phyloP scores from a whole-genome alignment of 2,113 vertebrate genomes.

The Chaetura pelagica region DNA sequence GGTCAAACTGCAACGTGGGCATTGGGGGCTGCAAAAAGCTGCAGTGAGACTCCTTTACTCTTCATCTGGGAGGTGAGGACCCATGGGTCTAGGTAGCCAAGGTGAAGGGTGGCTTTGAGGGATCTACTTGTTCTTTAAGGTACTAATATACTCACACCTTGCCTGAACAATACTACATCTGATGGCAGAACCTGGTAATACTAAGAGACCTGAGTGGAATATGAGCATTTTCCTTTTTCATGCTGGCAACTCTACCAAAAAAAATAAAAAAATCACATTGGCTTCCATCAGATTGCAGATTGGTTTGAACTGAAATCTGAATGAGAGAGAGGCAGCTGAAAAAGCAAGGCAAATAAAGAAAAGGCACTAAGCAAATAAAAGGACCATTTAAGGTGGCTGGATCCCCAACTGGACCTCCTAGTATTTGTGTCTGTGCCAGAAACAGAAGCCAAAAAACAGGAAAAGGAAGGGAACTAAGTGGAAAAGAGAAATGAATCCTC shows the following conservation, averaged over 20 bases:
- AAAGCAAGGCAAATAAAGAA: conserved; percentile 4
- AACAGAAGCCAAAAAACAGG: conserved; percentile 15
- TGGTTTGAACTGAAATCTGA: not conserved
- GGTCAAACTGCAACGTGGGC: not conserved
- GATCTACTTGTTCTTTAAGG: not conserved
- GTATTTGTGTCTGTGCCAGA: conserved; percentile 14
- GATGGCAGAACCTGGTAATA: not conserved
- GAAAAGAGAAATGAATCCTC: conserved; percentile 52
- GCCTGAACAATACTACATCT: not conserved
- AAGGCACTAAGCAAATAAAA: conserved; percentile 33
- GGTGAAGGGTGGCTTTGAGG: not conserved
- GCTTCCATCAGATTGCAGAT: not conserved
- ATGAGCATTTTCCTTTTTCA: not conserved
- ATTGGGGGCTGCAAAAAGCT: not conserved
- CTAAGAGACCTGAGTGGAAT: not conserved
- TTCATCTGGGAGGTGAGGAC: not conserved
- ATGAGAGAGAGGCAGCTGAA: not conserved
- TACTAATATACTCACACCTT: too few relatives aligned
- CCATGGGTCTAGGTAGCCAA: not conserved
- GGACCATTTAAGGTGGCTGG: conserved; percentile 1
- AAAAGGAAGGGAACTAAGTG: not conserved
- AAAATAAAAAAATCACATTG: not conserved
- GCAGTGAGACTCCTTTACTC: not conserved
- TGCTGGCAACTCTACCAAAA: not conserved
- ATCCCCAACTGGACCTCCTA: not conserved